Base-by-base conservation (phyloP, 2,113 vertebrate species). In the Alces alces region DNA sequence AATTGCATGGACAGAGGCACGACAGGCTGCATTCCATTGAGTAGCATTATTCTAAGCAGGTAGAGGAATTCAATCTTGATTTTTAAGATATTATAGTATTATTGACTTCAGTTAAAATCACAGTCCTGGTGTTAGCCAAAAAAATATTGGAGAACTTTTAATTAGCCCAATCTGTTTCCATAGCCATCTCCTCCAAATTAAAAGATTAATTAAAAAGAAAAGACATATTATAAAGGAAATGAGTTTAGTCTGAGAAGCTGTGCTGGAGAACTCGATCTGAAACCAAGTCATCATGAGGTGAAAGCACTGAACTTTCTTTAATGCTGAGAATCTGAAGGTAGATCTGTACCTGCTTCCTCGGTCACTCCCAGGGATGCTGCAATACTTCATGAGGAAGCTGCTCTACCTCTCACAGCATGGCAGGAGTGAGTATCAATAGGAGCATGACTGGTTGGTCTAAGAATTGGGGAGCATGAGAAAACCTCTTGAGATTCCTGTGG, bases 81-180 rank as follows among this genome's bases (percentile, higher is more conserved):
- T 94, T 96, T 91, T n/a, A 96, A 85, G 16, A 58, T 89, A 64
- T 8, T 80, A 83, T 11, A 70, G 64, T 3, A 47, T 6, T 86
- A 25, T 91, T 84, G 7, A 33, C 58, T 93, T 87, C 13, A 95
- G n/a, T 93, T 86, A 90, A 97, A 93, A n/a, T 15, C 60, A 93
- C n/a, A 91, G 27, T 80, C 89, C 47, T 33, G 58, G 13, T 80
- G 5, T 1, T 88, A 58, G 17, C n/a, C n/a, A 28, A 13, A 85
- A 57, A 96, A 82, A 85, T 92, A 60, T 15, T 60, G 10, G 28
- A 92, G 7, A 90, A 64, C 2, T 95, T 93, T 5, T 90, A 30
- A 93, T 93, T 47, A 82, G 47, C 10, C 19, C 16, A 80, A 86
- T 64, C 3, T 17, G 17, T 14, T 87, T 33, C 92, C 30, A 47